Base-by-base conservation (phyloP, 2,113 vertebrate species). In the Parotia lawesii region DNA sequence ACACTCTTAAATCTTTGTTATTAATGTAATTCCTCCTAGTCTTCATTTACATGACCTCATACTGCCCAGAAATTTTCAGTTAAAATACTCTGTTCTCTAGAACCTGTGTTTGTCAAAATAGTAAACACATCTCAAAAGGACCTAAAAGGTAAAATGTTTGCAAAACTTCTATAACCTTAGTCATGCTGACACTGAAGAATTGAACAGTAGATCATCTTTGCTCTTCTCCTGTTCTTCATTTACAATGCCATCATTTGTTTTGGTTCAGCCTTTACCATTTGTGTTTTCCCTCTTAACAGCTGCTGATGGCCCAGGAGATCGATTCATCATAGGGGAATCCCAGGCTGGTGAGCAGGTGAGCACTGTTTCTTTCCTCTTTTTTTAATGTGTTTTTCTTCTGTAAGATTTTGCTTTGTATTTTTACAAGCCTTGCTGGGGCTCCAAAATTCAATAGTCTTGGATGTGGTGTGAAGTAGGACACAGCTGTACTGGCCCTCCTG, bases 301-400 rank as follows among this genome's bases (percentile, higher is more conserved):
- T 97, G 99, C 99, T 87, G 99, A 99, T 85, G 99, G 99, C 83
- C 99, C 99, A 77, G 99, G 99, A 91, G 99, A 99, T 97, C 98
- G 99, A 94, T 99, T 99, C 96, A 99, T 99, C 97, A 99, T 99
- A 92, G 99, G 99, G 93, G 99, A 99, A 97, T 99, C 99, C 94
- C 99, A 99, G 97, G 99, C 99, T 96, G 99, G 99, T 97, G 99
- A 99, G 95, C 99, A 99, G 98, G 99, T 99, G 82, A 94, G 97
- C 64, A 50, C 35, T 86, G 29, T 84, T 78, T 75, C 42, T 85
- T 82, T 58, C 21, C 45, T 16, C 38, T 66, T 47, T 87, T 54
- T 79, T 45, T 14, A 20, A 45, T 42, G 6, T 38, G 18, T 64
- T 84, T 95, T 92, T 73, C 42, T 85, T 61, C 86, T 37, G 23